A percentile compares a stretch with the other conserved stretches of the same genome.
phyloP scores from a whole-genome alignment of 1,140 invertebrate genomes.

The Archegozetes longisetosus region DNA sequence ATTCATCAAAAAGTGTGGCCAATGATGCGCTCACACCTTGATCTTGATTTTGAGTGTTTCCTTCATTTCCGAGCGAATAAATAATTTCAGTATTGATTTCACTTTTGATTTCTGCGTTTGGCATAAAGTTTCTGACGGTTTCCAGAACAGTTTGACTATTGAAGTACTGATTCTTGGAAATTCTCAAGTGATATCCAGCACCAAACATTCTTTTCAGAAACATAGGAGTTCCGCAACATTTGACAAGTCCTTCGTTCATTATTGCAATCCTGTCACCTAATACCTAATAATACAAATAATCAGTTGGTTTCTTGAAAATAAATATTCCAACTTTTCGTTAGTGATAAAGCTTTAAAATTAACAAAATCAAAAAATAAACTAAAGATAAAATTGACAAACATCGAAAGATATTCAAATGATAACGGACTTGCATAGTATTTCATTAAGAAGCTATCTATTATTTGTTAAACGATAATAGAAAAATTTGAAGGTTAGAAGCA shows the following conservation, averaged over 20 bases:
- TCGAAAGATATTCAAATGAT: no score
- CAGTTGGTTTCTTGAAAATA: no score
- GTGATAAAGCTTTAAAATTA: no score
- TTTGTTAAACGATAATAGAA: no score
- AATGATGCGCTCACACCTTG: constrained; percentile 36
- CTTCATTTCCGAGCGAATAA: constrained; percentile 28
- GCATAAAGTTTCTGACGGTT: constrained; percentile 3
- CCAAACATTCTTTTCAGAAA: constrained; percentile 37
- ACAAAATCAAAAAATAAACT: no score
- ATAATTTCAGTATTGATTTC: constrained; percentile 34
- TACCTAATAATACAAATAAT: no score
- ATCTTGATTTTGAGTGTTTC: constrained; percentile 11
- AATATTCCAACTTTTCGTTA: no score
- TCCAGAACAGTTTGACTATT: neutral
- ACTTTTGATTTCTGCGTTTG: constrained; percentile 12
- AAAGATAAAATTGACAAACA: no score
- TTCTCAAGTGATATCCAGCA: constrained; percentile 22
- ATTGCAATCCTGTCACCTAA: constrained; percentile 41
- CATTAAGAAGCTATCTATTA: no score
- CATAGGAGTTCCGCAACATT: constrained; percentile 35
- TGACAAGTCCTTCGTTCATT: constrained; percentile 36
- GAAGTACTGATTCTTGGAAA: constrained; percentile 16
- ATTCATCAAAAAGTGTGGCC: constrained; percentile 42
- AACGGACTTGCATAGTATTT: no score
- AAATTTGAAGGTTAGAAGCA: no score